Base-by-base conservation (phyloP, 2,888 invertebrate genomes). In the Andrena chrysosceles region DNA sequence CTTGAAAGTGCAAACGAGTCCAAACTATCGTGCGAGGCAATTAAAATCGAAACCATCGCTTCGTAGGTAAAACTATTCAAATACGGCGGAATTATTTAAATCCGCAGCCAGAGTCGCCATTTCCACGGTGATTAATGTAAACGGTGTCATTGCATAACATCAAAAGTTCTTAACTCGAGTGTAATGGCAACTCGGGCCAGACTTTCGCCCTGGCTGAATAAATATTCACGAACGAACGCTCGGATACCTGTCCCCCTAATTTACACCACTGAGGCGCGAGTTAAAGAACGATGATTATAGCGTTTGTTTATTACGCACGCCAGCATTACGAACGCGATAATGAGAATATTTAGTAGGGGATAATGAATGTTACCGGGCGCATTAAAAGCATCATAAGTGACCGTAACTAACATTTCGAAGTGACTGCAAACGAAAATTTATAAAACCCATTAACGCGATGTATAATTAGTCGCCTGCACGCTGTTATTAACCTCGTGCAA, bases 111-210 rank as follows among this genome's bases (percentile, higher is more conserved):
- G 23, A 5, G 8, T 23, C 26, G 29, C 26, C 23, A 20, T 48
- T 56, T 56, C 48, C n/a, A 23, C 31, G 13, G 23, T 56, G 64
- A 72, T 73, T 56, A 73, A 33, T 64, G 31, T 52, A 77, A 77
- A 42, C 73, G 48, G 42, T 72, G 54, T 48, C 42, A 42, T 54
- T 23, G 72, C 72, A 71, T 56, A 33, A 56, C n/a, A n/a, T 42
- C n/a, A 48, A 33, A 72, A 56, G 56, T 56, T 13, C 16, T 48
- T 6, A 31, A 73, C n/a, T 72, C 63, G 23, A 23, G 54, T 35
- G 42, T 23, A 56, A 59, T 35, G 35, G 48, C 54, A 10, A 67
- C 8, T 23, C 26, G 49, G n/a, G 10, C 13, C 33, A 48, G 33
- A 56, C 56, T 64, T 62, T 56, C 26, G 13, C n/a, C 20, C 31